Base-by-base conservation (phyloP, 2,797 vertebrate species). In the Smutsia temminckii region DNA sequence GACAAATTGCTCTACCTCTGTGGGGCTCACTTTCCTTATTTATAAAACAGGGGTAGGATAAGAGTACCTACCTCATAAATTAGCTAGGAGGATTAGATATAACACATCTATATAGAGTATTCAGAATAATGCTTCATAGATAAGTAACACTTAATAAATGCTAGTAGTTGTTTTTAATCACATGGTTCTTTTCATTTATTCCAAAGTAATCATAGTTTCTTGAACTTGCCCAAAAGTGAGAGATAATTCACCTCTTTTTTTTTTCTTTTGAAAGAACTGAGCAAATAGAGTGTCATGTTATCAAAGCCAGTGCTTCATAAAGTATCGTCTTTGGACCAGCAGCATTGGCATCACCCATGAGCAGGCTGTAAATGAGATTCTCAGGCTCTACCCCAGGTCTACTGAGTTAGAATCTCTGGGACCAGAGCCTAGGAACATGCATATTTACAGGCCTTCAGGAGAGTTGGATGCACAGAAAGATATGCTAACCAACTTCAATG, bases 131-230 rank as follows among this genome's bases (percentile, higher is more conserved):
- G 23, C 42, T 32, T 95, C n/a, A 51, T 77, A 18, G 74, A 11
- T 86, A 79, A 40, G 29, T 66, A 83, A 92, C 25, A 69, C 29
- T 93, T 86, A 80, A n/a, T 95, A 69, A 92, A 72, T 78, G 11
- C 27, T 80, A 49, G 46, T 1, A 89, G 16, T 89, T 84, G 75
- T 37, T 88, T 94, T 32, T 83, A 85, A 63, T 85, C 16, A 84
- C 40, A 16, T 17, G n/a, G 1, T 81, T 55, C 40, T 23, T 83
- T 90, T 12, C 20, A 53, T 96, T 59, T 85, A 59, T 46, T 49
- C 34, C 46, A 66, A 74, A 91, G 27, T 16, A 87, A 74, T 55
- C 8, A 16, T 64, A 74, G 17, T 90, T 90, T 85, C 53, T 90
- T 92, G 86, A 79, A 66, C 4, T 18, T 91, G 2, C 29, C 63